Conservation (phyloP, 2,888 invertebrate genomes). For the Pachliopta kotzebuea region DNA sequence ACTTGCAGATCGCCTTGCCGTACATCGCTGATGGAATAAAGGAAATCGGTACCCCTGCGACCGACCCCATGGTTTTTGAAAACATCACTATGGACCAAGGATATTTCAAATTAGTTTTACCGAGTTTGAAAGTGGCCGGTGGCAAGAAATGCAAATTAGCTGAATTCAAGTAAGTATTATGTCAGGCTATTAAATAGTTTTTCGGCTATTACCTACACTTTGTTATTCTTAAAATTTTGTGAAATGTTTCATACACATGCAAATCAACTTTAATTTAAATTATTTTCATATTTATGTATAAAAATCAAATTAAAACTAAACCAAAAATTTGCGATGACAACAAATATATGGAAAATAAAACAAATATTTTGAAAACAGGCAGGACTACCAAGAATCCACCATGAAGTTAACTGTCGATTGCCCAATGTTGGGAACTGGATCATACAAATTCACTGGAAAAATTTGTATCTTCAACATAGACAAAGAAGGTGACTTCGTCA, state of each 20-base stretch:
- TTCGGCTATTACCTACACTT: background rate
- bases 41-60: slow-evolving; percentile 13
- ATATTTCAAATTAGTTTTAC: slow-evolving; percentile 9
- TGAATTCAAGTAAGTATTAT: slow-evolving; percentile 8
- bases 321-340: background rate
- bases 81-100: slow-evolving; percentile 22
- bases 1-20: slow-evolving; percentile 12
- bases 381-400: slow-evolving; percentile 5
- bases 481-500: slow-evolving; percentile 14
- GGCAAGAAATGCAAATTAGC: slow-evolving; percentile 13
- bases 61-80: slow-evolving; percentile 19
- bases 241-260: background rate
- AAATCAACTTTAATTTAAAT: too few relatives aligned
- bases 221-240: background rate
- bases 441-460: slow-evolving; percentile 16
- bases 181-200: background rate
- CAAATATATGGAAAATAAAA: background rate
- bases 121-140: slow-evolving; percentile 10
- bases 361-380: slow-evolving; percentile 2
- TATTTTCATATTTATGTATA: too few relatives aligned
- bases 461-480: slow-evolving; percentile 20
- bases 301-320: too few relatives aligned
- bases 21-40: slow-evolving; percentile 23
- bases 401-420: slow-evolving; percentile 17
- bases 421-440: slow-evolving; percentile 16